Base-by-base conservation (phyloP, 2,888 invertebrate genomes). In the Lithophane semibrunnea region DNA sequence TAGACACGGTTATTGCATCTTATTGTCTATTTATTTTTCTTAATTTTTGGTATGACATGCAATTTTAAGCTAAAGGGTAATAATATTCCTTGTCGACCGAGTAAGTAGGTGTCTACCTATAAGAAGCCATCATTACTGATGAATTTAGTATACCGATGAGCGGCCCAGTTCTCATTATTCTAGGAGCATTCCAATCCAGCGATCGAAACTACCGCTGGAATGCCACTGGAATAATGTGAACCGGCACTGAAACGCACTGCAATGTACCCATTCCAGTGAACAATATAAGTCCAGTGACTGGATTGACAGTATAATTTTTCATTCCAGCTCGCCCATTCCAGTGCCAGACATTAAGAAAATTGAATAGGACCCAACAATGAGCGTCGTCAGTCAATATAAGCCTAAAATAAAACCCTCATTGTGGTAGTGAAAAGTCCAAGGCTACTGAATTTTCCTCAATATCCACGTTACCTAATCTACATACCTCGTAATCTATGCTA, bases 1-100 rank as follows among this genome's bases (percentile, higher is more conserved):
- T 82, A 84, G 83, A 81, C 80, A 84, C 72, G 80, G 75, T 80
- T 85, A 86, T 83, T 88, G 83, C 84, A 88, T 75, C 81, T 82
- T 85, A 88, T 88, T 87, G 83, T 88, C 77, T 82, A 73, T 86
- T 80, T 81, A 73, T 79, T 70, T 79, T 76, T 73, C 56, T 63
- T 75, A 56, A 68, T 79, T 75, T 75, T 79, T 47, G 1, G 10
- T n/a, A 21, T 65, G 66, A 56, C 64, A 68, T 71, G 61, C 75
- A 44, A 70, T 21, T 79, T 79, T 71, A 58, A 21, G 2, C 21
- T 16, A 16, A 7, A n/a, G 5, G 49, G 16, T 21, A 54, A 65
- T 60, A 13, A 24, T 37, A 37, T 37, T 60, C 12, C 3, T 16
- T 54, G 12, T 54, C 0, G 16, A 60, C 24, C 18, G 0, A 54